A percentile compares a stretch with the other conserved stretches of the same genome.
Conservation (phyloP, 2,113 vertebrate species). For the Uria lomvia region DNA sequence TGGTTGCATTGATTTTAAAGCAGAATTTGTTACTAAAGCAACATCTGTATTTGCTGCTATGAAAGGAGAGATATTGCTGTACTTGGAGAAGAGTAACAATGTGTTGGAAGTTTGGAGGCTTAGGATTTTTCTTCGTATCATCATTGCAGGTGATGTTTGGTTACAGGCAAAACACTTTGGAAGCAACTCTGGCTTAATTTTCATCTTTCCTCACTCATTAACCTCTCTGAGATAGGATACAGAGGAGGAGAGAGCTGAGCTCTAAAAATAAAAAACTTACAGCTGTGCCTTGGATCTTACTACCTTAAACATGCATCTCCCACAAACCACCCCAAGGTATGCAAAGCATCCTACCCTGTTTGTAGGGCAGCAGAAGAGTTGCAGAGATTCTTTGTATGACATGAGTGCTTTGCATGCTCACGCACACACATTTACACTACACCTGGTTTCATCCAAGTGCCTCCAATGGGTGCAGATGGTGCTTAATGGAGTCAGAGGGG, state of each 20-base stretch:
- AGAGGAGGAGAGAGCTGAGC: neutral
- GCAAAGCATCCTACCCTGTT: neutral
- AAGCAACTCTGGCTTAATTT: neutral
- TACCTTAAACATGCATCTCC: neutral
- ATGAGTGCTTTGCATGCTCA: accelerated
- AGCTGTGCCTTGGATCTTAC: neutral
- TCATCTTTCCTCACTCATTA: neutral
- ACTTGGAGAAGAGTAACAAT: neutral
- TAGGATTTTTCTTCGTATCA: neutral
- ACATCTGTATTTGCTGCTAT: neutral
- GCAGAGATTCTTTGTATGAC: neutral
- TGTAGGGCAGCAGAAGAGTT: neutral
- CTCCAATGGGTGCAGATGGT: neutral
- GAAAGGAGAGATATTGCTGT: neutral
- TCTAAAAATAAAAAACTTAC: neutral
- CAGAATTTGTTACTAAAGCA: neutral
- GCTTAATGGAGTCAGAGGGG: neutral
- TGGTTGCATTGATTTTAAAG: neutral
- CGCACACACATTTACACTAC: neutral
- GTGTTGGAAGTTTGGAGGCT: neutral
- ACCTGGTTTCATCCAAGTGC: neutral
- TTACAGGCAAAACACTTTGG: neutral
- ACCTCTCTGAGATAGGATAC: neutral
- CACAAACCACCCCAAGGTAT: neutral
- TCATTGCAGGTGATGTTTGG: neutral